Base-by-base conservation (phyloP, 2,888 invertebrate genomes). In the Agelastica alni region DNA sequence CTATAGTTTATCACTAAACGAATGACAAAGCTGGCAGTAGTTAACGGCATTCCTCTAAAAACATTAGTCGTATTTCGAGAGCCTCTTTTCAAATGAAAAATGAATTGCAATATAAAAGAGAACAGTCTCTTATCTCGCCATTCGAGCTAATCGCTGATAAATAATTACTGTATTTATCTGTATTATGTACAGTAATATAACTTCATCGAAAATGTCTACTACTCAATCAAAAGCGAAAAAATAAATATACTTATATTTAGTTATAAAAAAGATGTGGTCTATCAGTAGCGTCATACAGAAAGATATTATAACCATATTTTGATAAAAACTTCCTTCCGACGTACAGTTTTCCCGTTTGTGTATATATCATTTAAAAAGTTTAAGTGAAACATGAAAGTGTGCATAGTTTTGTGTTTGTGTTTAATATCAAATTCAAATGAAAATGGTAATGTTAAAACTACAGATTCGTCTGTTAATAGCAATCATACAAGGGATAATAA, bases 281-380 rank as follows among this genome's bases (percentile, higher is more conserved):
- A 47, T 32, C 30, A 22, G 34, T 30, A 26, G 45, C 43, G 41
- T 36, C 51, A 51, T 48, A 37, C 48, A 39, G 37, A 36, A 44
- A 42, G 56, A 51, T 52, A 57, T 36, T 47, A 17, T 51, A 42
- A 51, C 48, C 52, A 49, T 28, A 13, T 9, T 42, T 51, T 51
- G 60, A 60, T 60, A 58, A 51, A 42, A 46, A 43, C 58, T 60
- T 60, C 60, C 60, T 56, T 46, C 41, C 43, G 14, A 6, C 9
- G 3, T n/a, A 16, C 9, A 7, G 3, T 32, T 32, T 34, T 14
- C 7, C 16, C 34, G 16, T 34, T 7, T 31, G 31, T 5, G 6
- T 31, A 31, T 1, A 10, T 31, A n/a, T n/a, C n/a, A n/a, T n/a
- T n/a, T n/a, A 31, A 31, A 9, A 34, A 10, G 4, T 5, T 14